Evolutionary conservation across 1,140 invertebrate species (phyloP), one percentile per base, ranked within the genome.

Genomic region (Acyrthosiphon pisum): DNA sequence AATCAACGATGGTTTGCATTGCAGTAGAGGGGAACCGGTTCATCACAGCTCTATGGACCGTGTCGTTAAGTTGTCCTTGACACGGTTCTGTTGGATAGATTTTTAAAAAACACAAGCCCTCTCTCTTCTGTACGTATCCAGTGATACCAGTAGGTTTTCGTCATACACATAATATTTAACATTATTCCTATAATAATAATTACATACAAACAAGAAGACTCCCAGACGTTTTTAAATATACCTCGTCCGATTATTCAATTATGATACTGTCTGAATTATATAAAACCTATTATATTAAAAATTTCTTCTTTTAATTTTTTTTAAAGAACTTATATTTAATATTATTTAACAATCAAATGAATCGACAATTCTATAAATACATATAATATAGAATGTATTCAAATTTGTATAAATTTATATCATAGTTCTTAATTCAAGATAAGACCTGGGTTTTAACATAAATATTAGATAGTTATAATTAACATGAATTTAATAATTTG

Each of bases 1-100:
- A 92, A 50, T 35, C 68, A 50, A 92, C 44, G 90, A 91, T 91
- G 68, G 76, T 91, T 84, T 93, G 81, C 81, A 50, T 53, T 86
- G 26, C 46, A 84, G 91, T 86, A 93, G 91, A 93, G 91, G 91
- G 91, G 91, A 93, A 93, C 81, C 91, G 91, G 91, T 93, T 86
- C 91, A 93, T 93, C 91, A 93, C 22, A 93, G 35, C 91, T 86
- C 91, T 93, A 84, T 93, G 91, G 91, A 93, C 91, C 91, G 50
- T 93, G 48, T 93, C 91, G 76, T 93, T 93, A 93, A 92, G 76
- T 84, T 93, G 91, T 93, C 91, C 91, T 93, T 93, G 91, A 93
- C 91, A 93, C 81, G 91, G 91, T 93, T 93, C 91, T 83, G 35
- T 93, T 93, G 91, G 91, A 86, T 93, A 86, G 81, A 93, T 93